Evolutionary conservation across 64 coral and sea anemone genomes (phyloP).

Genomic region (Montipora sp.): DNA sequence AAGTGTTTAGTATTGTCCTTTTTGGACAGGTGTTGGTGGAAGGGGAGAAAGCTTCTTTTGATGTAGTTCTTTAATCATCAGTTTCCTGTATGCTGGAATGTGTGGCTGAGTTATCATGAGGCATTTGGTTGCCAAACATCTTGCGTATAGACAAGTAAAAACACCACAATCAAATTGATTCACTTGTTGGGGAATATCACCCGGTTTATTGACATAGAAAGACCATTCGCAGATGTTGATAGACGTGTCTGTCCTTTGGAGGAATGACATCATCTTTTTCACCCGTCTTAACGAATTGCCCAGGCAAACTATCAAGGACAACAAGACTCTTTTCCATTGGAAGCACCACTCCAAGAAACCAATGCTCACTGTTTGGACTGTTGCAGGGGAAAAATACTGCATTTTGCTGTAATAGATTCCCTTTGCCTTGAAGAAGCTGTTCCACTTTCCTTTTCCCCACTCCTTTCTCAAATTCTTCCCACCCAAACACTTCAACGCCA

Average conservation of each 20-base stretch:
- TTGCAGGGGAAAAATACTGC: background rate
- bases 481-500: too few species aligned
- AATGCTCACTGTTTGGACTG: background rate
- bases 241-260: background rate
- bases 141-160: slow-evolving; percentile 61
- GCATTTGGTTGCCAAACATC: slow-evolving; percentile 56
- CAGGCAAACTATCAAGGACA: slow-evolving; percentile 16
- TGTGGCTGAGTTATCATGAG: slow-evolving; percentile 23
- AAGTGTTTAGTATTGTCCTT: slow-evolving; percentile 57
- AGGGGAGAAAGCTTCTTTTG: slow-evolving; percentile 47
- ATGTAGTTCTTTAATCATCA: slow-evolving; percentile 65
- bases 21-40: slow-evolving; percentile 56
- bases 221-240: slow-evolving; percentile 22
- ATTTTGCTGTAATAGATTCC: too few species aligned
- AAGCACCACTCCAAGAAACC: slow-evolving; percentile 16
- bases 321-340: background rate
- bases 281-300: slow-evolving; percentile 9
- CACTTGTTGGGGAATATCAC: slow-evolving; percentile 49
- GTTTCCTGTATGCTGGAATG: slow-evolving; percentile 50
- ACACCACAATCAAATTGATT: slow-evolving; percentile 62
- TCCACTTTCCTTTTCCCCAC: too few species aligned
- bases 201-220: slow-evolving; percentile 44
- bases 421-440: too few species aligned
- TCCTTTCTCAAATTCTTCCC: too few species aligned
- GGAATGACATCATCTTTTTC: slow-evolving; percentile 36